Base-by-base conservation (phyloP, 2,888 invertebrate species). In the Apamea sordens region DNA sequence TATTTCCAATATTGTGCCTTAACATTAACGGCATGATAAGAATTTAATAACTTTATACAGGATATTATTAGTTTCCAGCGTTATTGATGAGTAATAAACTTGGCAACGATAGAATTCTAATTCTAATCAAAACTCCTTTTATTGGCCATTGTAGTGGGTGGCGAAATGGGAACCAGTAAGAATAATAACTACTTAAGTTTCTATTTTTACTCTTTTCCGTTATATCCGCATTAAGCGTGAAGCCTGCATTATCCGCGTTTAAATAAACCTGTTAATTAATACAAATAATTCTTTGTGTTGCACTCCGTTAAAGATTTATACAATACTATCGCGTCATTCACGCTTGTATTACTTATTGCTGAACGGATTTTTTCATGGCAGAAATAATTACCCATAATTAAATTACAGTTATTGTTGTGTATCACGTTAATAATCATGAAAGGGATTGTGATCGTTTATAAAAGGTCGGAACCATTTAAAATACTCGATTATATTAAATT, bases 241-340 rank as follows among this genome's bases (percentile, higher is more conserved):
- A 85, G 65, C 47, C 63, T 78, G 67, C 79, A 79, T 82, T 82
- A 83, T 83, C 77, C 69, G 68, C 73, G 76, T 75, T 82, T 77
- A 73, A 83, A 82, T 79, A 59, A 77, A 82, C 72, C 65, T 77
- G 68, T 59, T 85, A 80, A 83, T 84, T 78, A 81, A 74, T 71
- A 79, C 79, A 75, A 78, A 85, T 76, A 21, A 70, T 81, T 82
- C 50, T 83, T 81, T 76, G 50, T 61, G 72, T 83, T 82, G 73
- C 73, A 77, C 71, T 78, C 70, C 73, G 69, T 56, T 70, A 72
- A 44, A 75, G 76, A 86, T 89, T 86, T 85, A 86, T 88, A 85
- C 80, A 88, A 86, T 63, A 79, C 59, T 72, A 83, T 79, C 87
- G 89, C 86, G 87, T 83, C 64, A 87, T 80, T 84, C 72, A 67